phyloP scores from a whole-genome alignment of 2,797 vertebrate species.

The Manis javanica region DNA sequence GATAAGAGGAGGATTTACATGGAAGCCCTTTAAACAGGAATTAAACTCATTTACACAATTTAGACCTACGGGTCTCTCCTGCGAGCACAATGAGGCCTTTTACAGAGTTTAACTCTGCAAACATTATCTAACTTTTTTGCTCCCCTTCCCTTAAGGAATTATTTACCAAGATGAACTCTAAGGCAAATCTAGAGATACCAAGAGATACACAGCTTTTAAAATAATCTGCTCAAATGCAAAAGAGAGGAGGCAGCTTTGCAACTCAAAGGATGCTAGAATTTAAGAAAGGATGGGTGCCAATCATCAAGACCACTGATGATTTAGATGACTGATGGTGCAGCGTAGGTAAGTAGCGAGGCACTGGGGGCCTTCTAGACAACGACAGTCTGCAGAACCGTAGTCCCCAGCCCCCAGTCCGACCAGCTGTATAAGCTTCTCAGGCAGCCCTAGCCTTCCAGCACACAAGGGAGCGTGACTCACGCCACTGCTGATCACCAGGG shows the following conservation, averaged over 20 bases:
- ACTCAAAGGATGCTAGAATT: neutral
- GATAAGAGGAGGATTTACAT: constrained; percentile 73
- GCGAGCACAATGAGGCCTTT: constrained; percentile 8
- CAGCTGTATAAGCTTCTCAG: neutral
- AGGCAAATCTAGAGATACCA: constrained; percentile 51
- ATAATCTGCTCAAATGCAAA: neutral
- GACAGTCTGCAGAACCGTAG: neutral
- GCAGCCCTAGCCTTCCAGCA: too few species aligned
- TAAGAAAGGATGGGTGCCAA: neutral
- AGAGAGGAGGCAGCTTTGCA: neutral
- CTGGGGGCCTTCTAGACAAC: neutral
- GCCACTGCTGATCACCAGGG: accelerated
- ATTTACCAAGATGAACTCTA: constrained; percentile 49
- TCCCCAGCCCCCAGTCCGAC: accelerated
- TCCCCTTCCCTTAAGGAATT: neutral
- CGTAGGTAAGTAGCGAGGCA: neutral
- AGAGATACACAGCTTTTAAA: neutral
- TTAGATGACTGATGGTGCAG: accelerated
- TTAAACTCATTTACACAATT: constrained; percentile 75
- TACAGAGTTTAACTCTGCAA: constrained; percentile 66
- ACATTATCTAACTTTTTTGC: constrained; percentile 46
- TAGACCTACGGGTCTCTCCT: constrained; percentile 48
- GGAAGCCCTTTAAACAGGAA: constrained; percentile 77
- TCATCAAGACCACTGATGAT: neutral
- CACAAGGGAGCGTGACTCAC: accelerated